Evolutionary conservation across 2,888 invertebrate species (phyloP).

Genomic region (Hypomecis atomaria): DNA sequence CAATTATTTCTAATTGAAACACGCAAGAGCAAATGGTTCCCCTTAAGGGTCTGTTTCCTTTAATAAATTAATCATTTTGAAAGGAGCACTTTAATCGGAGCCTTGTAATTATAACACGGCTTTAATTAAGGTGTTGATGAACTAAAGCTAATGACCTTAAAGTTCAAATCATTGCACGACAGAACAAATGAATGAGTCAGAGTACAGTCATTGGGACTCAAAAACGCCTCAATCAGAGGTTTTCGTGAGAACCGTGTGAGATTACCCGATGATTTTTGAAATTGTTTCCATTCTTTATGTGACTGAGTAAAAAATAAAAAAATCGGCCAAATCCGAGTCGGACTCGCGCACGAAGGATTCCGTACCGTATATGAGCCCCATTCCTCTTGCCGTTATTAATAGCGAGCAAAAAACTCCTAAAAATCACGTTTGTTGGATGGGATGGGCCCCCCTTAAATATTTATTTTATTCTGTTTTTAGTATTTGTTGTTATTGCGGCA

Average conservation of each 20-base stretch:
- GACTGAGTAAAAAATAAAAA: too few relatives aligned
- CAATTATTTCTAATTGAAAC: too few relatives aligned
- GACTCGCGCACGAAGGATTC: too few relatives aligned
- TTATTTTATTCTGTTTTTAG: too few relatives aligned
- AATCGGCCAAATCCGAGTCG: too few relatives aligned
- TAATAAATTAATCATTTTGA: not conserved
- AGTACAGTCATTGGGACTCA: constrained; percentile 38
- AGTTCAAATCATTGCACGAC: constrained; percentile 33
- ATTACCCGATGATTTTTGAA: constrained; percentile 32
- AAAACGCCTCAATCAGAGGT: constrained; percentile 32
- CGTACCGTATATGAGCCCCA: too few relatives aligned
- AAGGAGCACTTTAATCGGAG: not conserved
- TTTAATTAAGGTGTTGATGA: constrained; percentile 36
- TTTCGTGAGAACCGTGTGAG: constrained; percentile 42
- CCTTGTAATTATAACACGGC: constrained; percentile 12
- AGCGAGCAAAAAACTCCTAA: too few relatives aligned
- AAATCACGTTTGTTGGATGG: too few relatives aligned
- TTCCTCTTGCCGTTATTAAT: too few relatives aligned
- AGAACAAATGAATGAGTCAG: constrained; percentile 41
- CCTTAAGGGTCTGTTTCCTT: not conserved
- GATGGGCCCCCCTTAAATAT: too few relatives aligned
- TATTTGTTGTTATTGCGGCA: too few relatives aligned
- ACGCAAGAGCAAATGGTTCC: too few relatives aligned
- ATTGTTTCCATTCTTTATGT: constrained; percentile 28
- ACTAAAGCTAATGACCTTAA: constrained; percentile 33